Conservation (phyloP, 1,140 invertebrate genomes). For the Eumaeus atala region DNA sequence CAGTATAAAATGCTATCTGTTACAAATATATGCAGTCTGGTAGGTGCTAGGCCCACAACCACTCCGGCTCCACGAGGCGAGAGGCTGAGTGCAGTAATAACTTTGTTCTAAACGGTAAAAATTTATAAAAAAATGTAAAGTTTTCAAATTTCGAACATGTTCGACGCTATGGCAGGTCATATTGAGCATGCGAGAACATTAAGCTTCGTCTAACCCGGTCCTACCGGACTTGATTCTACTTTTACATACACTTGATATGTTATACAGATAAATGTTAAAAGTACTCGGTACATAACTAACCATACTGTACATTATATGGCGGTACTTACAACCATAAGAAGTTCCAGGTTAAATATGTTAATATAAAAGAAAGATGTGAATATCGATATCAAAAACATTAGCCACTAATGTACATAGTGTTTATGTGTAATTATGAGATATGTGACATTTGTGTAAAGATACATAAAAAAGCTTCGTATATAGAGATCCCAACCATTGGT, state of each 20-base stretch:
- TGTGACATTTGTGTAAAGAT: slow-evolving; percentile 66
- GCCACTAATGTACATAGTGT: slow-evolving; percentile 58
- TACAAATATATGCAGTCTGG: slow-evolving; percentile 22
- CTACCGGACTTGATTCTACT: slow-evolving; percentile 28
- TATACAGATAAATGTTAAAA: slow-evolving; percentile 57
- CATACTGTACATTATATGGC: slow-evolving; percentile 60
- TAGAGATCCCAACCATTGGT: slow-evolving; percentile 46
- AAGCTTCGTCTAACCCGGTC: slow-evolving; percentile 40
- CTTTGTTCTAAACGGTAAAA: slow-evolving; percentile 53
- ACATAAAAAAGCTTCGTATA: slow-evolving; percentile 54
- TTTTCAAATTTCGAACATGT: slow-evolving; percentile 35
- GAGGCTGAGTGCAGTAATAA: slow-evolving; percentile 35
- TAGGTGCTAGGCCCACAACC: slow-evolving; percentile 34
- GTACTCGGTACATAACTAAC: slow-evolving; percentile 64
- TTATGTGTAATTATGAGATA: slow-evolving; percentile 62
- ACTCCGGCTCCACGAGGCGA: slow-evolving; percentile 24
- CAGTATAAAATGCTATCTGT: slow-evolving; percentile 44
- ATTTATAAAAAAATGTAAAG: slow-evolving; percentile 48
- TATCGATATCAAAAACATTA: slow-evolving; percentile 69
- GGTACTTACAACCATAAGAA: slow-evolving; percentile 61
- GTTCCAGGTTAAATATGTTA: slow-evolving; percentile 49
- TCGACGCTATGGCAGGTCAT: slow-evolving; percentile 39
- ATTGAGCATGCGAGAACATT: slow-evolving; percentile 45
- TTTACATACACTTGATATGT: slow-evolving; percentile 64
- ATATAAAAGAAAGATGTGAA: slow-evolving; percentile 64